Conservation (phyloP, 2,113 vertebrate genomes). For the Gambusia affinis region DNA sequence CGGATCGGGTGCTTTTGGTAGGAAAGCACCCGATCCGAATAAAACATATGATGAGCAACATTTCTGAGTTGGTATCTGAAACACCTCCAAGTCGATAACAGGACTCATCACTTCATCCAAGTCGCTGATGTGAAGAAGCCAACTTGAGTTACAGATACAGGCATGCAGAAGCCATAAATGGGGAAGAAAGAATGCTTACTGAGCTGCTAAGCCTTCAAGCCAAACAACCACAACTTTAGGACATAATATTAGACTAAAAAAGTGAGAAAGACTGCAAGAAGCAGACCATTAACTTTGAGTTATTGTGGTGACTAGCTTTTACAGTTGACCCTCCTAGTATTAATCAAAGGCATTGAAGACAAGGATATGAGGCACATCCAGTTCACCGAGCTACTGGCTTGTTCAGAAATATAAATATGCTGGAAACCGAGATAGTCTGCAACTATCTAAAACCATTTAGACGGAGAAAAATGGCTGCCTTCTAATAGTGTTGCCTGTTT, state of each 20-base stretch:
- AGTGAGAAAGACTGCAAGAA: neutral
- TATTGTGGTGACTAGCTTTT: neutral
- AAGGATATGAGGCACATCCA: neutral
- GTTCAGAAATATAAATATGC: neutral
- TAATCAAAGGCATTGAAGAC: conserved; percentile 15
- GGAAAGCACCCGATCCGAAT: neutral
- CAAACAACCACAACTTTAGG: neutral
- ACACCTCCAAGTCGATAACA: neutral
- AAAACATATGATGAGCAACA: neutral
- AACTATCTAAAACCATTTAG: neutral
- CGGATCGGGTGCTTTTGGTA: no score
- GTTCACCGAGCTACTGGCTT: neutral
- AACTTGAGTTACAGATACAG: neutral
- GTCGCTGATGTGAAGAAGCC: neutral
- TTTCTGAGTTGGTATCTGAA: neutral
- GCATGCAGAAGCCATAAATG: neutral
- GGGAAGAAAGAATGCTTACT: neutral
- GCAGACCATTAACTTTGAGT: conserved; percentile 1
- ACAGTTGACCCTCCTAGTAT: conserved; percentile 18
- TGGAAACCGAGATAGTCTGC: neutral
- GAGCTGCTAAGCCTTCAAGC: neutral
- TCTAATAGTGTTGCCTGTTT: conserved; percentile 12
- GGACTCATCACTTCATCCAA: conserved; percentile 2
- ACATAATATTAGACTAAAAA: neutral
- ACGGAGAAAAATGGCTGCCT: neutral